phyloP scores from a whole-genome alignment of 2,113 vertebrate species.

The Montifringilla adamsi region DNA sequence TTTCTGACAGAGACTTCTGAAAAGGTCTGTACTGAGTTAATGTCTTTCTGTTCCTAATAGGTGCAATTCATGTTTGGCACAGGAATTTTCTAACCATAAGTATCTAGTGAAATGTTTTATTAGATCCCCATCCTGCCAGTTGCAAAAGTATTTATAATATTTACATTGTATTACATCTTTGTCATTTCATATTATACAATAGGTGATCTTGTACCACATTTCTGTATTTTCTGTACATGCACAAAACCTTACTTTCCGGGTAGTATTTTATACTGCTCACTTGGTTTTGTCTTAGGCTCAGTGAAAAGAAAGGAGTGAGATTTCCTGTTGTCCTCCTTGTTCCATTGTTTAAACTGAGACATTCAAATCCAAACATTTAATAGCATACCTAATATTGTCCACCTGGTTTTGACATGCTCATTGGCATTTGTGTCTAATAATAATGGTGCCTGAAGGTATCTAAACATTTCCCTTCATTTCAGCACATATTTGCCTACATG shows the following conservation, averaged over 20 bases:
- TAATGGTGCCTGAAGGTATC: not conserved
- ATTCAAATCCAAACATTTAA: not conserved
- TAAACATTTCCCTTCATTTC: not conserved
- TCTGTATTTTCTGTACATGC: not conserved
- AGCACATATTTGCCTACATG: not conserved
- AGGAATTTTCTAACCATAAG: not conserved
- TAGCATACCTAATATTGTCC: not conserved
- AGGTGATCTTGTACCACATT: not conserved
- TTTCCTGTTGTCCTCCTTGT: not conserved
- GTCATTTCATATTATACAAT: not conserved
- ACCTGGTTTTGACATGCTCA: conserved; percentile 10
- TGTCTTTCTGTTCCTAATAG: not conserved
- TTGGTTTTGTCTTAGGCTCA: not conserved
- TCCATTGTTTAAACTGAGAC: not conserved
- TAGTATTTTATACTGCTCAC: not conserved
- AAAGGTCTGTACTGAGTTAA: not conserved
- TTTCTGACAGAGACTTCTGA: not conserved
- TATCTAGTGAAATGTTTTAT: not conserved
- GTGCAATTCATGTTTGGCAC: not conserved
- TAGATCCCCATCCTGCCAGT: not conserved
- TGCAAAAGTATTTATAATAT: not conserved
- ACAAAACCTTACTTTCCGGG: not conserved
- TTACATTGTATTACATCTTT: not conserved
- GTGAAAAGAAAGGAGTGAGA: not conserved
- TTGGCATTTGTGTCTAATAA: not conserved